phyloP scores from a whole-genome alignment of 2,888 invertebrate genomes.

The Graphium colonna region DNA sequence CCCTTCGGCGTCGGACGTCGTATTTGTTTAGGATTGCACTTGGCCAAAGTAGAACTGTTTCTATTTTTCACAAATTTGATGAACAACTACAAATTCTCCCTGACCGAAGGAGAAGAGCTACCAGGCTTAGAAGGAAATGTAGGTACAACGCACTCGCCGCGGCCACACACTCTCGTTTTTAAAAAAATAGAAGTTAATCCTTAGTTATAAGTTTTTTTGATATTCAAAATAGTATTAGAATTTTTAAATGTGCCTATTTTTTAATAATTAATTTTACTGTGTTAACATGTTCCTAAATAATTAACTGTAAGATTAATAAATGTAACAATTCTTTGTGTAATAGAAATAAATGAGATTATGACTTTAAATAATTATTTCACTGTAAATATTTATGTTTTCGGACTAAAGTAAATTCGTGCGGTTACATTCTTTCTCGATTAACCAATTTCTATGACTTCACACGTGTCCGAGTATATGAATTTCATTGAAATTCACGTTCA shows the following conservation, averaged over 20 bases:
- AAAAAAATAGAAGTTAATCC: constrained; percentile 12
- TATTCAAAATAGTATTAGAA: not conserved
- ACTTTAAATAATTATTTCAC: too few relatives aligned
- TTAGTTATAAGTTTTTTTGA: not conserved
- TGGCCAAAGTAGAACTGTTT: constrained; percentile 91
- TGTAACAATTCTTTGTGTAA: too few relatives aligned
- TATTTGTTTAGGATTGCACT: constrained; percentile 89
- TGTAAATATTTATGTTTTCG: too few relatives aligned
- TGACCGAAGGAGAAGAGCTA: constrained; percentile 83
- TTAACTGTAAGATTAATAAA: not conserved
- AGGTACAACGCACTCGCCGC: constrained; percentile 87
- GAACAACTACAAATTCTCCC: constrained; percentile 84
- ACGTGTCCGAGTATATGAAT: too few relatives aligned
- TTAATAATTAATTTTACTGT: not conserved
- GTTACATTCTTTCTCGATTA: too few relatives aligned
- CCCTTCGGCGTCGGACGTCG: constrained; percentile 92
- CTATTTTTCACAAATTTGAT: constrained; percentile 89
- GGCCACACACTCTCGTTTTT: constrained; percentile 44
- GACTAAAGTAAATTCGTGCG: too few relatives aligned
- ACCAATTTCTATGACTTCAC: too few relatives aligned
- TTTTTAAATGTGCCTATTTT: not conserved
- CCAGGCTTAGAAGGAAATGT: constrained; percentile 87
- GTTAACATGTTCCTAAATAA: not conserved
- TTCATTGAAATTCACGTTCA: too few relatives aligned
- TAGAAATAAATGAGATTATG: too few relatives aligned